Conservation (phyloP, 2,113 vertebrate genomes). For the Agapornis roseicollis region DNA sequence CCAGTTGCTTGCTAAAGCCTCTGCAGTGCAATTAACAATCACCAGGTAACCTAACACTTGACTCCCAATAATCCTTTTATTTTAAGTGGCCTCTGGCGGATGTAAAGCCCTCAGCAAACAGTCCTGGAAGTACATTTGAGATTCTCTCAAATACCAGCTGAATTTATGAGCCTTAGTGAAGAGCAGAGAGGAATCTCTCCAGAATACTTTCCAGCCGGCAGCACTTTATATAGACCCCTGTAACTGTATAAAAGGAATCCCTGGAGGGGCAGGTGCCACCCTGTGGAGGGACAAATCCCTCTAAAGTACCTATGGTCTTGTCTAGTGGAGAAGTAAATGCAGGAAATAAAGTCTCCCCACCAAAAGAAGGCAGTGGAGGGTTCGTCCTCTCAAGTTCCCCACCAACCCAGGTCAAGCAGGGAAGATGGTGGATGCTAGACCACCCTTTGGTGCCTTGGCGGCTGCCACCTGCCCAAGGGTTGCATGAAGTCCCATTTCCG, state of each 20-base stretch:
- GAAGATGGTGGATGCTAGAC: rapidly evolving
- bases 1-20: constrained; percentile 64
- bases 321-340: not conserved
- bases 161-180: constrained; percentile 68
- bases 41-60: constrained; percentile 70
- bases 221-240: constrained; percentile 69
- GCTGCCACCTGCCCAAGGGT: not conserved
- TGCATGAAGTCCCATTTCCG: not conserved
- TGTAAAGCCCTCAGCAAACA: constrained; percentile 52
- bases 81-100: constrained; percentile 62
- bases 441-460: not conserved
- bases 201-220: constrained; percentile 70
- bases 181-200: constrained; percentile 61
- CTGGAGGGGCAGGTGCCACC: constrained; percentile 59
- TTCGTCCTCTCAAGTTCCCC: not conserved
- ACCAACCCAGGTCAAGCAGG: not conserved
- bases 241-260: constrained; percentile 55
- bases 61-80: constrained; percentile 70
- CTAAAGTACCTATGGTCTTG: not conserved
- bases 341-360: not conserved
- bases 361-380: constrained; percentile 29
- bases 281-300: constrained; percentile 36
- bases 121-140: constrained; percentile 58
- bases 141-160: constrained; percentile 68
- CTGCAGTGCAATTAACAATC: constrained; percentile 70